These are phyloP conservation scores for Anniella stebbinsi DNA, from an alignment of 2,797 vertebrate species.

Conservation along the genomic window DNA sequence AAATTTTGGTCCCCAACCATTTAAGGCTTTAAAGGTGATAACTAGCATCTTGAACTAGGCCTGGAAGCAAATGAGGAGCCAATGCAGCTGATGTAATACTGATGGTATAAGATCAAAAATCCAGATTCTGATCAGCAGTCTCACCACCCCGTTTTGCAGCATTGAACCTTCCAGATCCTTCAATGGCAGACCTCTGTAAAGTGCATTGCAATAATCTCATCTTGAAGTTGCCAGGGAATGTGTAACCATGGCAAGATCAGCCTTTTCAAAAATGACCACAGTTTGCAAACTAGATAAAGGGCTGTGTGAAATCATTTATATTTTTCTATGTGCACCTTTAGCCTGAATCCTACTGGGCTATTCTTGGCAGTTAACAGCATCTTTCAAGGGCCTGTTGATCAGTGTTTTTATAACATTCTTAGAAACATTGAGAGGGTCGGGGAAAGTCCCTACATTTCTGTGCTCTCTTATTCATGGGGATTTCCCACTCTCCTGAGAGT, in stretches of 20 bases:
- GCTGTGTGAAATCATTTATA: background rate
- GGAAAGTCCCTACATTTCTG: conserved; percentile 73
- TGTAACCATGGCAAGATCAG: background rate
- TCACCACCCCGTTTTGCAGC: background rate
- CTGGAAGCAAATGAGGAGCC: background rate
- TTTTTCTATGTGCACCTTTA: conserved; percentile 5
- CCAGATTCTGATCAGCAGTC: background rate
- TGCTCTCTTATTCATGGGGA: conserved; percentile 64
- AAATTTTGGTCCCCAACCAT: background rate
- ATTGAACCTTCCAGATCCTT: background rate
- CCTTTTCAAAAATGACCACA: background rate
- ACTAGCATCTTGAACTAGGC: background rate
- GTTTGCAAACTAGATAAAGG: background rate
- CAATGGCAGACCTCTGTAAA: background rate
- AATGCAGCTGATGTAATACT: background rate
- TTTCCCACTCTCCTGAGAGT: conserved; percentile 57
- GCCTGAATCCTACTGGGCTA: background rate
- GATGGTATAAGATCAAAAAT: background rate
- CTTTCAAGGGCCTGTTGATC: background rate
- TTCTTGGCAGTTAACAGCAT: background rate
- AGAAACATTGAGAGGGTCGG: background rate
- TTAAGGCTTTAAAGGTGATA: background rate
- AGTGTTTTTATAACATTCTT: conserved; percentile 14
- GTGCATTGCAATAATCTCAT: background rate
- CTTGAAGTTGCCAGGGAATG: background rate